Conservation (phyloP, 92 coral and sea anemone genomes). For the Virgularia gustaviana region DNA sequence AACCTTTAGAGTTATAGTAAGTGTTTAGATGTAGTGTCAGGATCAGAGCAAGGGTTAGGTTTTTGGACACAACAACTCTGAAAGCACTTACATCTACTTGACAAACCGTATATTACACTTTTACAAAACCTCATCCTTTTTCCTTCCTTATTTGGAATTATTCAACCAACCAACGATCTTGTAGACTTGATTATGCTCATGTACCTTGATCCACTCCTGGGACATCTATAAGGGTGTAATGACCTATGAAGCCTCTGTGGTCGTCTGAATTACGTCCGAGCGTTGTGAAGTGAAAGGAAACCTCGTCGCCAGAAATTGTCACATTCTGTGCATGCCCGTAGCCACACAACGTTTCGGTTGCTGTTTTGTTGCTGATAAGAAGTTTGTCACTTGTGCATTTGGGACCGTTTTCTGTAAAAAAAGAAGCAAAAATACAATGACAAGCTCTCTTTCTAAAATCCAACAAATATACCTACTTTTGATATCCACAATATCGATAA, state of each 20-base stretch:
- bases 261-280: background rate
- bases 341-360: background rate
- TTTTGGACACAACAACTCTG: too few species aligned
- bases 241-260: background rate
- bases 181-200: too few species aligned
- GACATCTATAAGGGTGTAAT: constrained; percentile 19
- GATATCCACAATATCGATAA: constrained; percentile 55
- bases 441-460: background rate
- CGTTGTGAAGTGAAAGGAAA: constrained; percentile 16
- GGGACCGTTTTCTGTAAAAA: background rate
- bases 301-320: background rate
- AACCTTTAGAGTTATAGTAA: too few species aligned
- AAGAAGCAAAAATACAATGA: background rate
- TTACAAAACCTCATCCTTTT: too few species aligned
- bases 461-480: constrained; percentile 27
- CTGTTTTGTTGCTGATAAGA: background rate
- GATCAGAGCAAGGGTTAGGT: too few species aligned
- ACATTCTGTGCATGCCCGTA: background rate
- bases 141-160: too few species aligned
- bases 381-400: background rate
- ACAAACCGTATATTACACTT: too few species aligned
- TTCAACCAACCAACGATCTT: too few species aligned
- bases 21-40: too few species aligned
- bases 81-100: too few species aligned
- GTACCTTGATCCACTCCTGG: too few species aligned